Evolutionary conservation across 2,797 vertebrate genomes (phyloP).

Genomic region (Hyperoplus lanceolatus): DNA sequence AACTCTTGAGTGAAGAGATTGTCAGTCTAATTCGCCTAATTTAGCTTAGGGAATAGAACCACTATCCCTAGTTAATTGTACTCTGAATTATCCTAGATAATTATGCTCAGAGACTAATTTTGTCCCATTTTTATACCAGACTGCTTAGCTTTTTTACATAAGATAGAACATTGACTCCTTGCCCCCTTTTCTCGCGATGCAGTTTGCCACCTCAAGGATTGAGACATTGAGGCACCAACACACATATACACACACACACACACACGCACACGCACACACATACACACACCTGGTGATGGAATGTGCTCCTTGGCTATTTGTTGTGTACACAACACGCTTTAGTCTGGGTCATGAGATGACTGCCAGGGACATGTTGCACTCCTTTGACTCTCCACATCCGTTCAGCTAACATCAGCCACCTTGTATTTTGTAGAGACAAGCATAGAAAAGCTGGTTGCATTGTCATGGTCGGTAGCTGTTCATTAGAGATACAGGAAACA

Average conservation of each 20-base stretch:
- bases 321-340: slow-evolving; percentile 79
- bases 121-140: slow-evolving; percentile 43
- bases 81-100: slow-evolving; percentile 47
- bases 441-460: background rate
- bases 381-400: slow-evolving; percentile 11
- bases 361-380: slow-evolving; percentile 54
- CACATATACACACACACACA: slow-evolving; percentile 17
- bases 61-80: slow-evolving; percentile 38
- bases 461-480: background rate
- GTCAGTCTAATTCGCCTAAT: slow-evolving; percentile 40
- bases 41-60: slow-evolving; percentile 37
- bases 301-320: slow-evolving; percentile 70
- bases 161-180: slow-evolving; percentile 46
- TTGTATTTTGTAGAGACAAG: background rate
- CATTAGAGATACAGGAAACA: background rate
- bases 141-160: slow-evolving; percentile 31
- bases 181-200: slow-evolving; percentile 23
- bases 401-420: slow-evolving; percentile 8
- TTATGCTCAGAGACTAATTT: slow-evolving; percentile 24
- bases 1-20: slow-evolving; percentile 30
- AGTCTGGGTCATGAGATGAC: slow-evolving; percentile 61
- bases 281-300: slow-evolving; percentile 44
- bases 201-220: slow-evolving; percentile 60
- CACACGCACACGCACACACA: slow-evolving; percentile 3
- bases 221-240: slow-evolving; percentile 28